These are phyloP conservation scores for Phoxinus phoxinus DNA, from an alignment of 2,113 vertebrate species.

Conservation along the genomic window DNA sequence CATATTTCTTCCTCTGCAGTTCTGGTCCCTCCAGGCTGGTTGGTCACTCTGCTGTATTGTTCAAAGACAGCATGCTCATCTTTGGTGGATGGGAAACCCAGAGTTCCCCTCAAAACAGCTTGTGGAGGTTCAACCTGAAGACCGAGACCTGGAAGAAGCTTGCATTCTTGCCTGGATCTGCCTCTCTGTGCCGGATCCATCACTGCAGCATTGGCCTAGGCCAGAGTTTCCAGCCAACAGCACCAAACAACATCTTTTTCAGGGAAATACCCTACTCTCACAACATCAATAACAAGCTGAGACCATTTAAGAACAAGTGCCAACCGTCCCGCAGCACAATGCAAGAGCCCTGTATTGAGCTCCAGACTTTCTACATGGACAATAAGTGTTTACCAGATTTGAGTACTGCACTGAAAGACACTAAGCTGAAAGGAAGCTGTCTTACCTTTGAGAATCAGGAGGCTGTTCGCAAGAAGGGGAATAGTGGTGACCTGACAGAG, in stretches of 20 bases:
- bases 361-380: constrained; percentile 74
- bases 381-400: constrained; percentile 17
- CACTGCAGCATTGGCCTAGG: constrained; percentile 81
- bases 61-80: constrained; percentile 82
- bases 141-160: constrained; percentile 78
- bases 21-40: constrained; percentile 81
- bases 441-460: constrained; percentile 72
- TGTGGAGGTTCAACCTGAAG: constrained; percentile 84
- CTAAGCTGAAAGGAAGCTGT: constrained; percentile 46
- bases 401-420: not conserved
- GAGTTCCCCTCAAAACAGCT: constrained; percentile 65
- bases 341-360: constrained; percentile 75
- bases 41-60: constrained; percentile 81
- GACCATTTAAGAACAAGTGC: constrained; percentile 75
- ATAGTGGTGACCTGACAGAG: constrained; percentile 31
- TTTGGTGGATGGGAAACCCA: constrained; percentile 83
- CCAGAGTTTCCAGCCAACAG: constrained; percentile 65
- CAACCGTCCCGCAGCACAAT: constrained; percentile 59
- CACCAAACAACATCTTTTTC: not conserved
- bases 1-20: constrained; percentile 65
- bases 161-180: constrained; percentile 55
- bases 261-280: constrained; percentile 10
- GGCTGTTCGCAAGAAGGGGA: constrained; percentile 57
- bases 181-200: constrained; percentile 75
- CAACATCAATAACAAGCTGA: constrained; percentile 48